Base-by-base conservation (phyloP, 2,113 vertebrate species). In the Tricholaema leucomelas region DNA sequence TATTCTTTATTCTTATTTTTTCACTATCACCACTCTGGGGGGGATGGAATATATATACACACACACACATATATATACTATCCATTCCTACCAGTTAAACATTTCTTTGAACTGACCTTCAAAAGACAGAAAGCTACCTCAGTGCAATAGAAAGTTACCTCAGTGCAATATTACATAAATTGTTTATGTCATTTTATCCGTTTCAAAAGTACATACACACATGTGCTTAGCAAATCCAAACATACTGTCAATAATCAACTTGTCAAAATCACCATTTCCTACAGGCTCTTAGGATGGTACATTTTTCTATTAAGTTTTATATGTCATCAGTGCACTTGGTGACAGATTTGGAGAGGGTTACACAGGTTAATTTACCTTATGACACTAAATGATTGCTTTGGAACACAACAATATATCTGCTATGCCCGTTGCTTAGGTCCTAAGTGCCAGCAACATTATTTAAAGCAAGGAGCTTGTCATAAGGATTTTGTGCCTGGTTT, bases 301-400 rank as follows among this genome's bases (percentile, higher is more conserved):
- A 44, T 91, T 87, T 88, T 93, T 76, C 81, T 46, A 33, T 12
- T n/a, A 81, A 21, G 8, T 54, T 91, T 91, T 93, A 56, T 79
- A 58, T 61, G 66, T 31, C 44, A 60, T 15, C 50, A 36, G 21
- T 59, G 67, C 19, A 76, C 46, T 80, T 63, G 40, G 33, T 89
- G 78, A 91, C 15, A 81, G 55, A 81, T 95, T 91, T 92, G 71
- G 3, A 0, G 16, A n/a, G 10, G 13, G 64, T 70, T 89, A 76
- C 78, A 73, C 6, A 89, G 78, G 87, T 89, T 93, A 92, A 94
- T 93, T 89, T 93, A 70, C 59, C 28, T 82, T 65, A 61, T 28
- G 84, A 81, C 84, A 58, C 61, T 81, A 24, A 44, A 54, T 73
- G 71, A 88, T 88, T 92, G 50, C 78, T 81, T 81, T 84, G 78